A percentile compares a stretch with the other conserved stretches of the same genome.
phyloP scores from a whole-genome alignment of 1,140 invertebrate genomes.

The Orchesella cincta region DNA sequence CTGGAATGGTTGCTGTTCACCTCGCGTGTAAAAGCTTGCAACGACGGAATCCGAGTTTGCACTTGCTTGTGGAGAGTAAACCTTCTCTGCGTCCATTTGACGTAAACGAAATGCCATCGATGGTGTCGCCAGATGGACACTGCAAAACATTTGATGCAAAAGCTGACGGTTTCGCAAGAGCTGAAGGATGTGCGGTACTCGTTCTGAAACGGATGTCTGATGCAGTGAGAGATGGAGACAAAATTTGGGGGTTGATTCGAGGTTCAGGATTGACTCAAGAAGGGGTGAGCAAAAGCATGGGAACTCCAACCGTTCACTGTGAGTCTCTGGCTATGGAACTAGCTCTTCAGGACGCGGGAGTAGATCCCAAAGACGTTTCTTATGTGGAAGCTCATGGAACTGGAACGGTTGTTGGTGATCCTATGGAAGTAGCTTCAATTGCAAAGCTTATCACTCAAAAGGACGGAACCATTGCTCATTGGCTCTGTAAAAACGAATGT shows the following conservation, averaged over 20 bases:
- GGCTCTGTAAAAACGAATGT: conserved; percentile 17
- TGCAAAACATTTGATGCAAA: conserved; percentile 86
- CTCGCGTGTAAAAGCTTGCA: too few species aligned
- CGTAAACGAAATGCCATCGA: conserved; percentile 70
- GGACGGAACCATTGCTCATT: not conserved
- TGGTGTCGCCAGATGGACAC: conserved; percentile 70
- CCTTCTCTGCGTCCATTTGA: conserved; percentile 82
- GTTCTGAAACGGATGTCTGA: not conserved
- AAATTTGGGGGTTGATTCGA: conserved; percentile 7
- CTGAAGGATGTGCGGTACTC: not conserved
- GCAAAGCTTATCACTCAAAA: not conserved
- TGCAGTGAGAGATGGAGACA: not conserved
- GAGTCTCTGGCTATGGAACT: conserved; percentile 14
- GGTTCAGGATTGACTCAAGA: not conserved
- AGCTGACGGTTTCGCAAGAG: conserved; percentile 19
- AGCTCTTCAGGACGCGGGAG: not conserved
- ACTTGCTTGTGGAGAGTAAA: conserved; percentile 81
- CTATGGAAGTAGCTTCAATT: not conserved
- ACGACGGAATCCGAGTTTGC: too few species aligned
- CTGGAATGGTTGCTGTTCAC: too few species aligned
- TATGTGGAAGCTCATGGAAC: conserved; percentile 26
- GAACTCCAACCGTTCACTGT: conserved; percentile 14
- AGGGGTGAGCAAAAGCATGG: not conserved
- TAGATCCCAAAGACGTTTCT: not conserved
- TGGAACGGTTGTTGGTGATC: conserved; percentile 10